Evolutionary conservation across 2,888 invertebrate genomes (phyloP).

Genomic region (Myopa testacea): DNA sequence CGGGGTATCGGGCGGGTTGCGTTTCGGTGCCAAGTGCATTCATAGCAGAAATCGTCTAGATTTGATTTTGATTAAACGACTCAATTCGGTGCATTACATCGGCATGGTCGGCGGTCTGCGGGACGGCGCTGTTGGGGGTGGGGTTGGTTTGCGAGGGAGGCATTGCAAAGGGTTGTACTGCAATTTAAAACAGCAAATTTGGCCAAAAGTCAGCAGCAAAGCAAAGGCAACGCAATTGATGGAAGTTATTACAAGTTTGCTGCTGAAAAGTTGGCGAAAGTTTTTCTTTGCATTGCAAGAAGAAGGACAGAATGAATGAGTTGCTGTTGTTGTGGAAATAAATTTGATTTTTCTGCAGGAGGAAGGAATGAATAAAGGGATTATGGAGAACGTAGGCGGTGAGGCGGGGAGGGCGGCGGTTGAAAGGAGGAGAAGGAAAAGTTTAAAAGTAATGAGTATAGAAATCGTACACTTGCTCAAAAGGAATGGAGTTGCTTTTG

Average conservation of each 20-base stretch:
- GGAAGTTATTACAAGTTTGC: conserved; percentile 36
- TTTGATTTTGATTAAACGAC: conserved; percentile 43
- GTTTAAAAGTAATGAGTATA: not conserved
- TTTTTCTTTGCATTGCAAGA: conserved; percentile 20
- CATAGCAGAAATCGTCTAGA: conserved; percentile 37
- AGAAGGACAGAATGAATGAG: conserved; percentile 19
- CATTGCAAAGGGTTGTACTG: conserved; percentile 22
- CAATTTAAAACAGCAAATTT: conserved; percentile 43
- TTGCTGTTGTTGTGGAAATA: conserved; percentile 23
- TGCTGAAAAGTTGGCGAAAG: conserved; percentile 19
- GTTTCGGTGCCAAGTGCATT: conserved; percentile 28
- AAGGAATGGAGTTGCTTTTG: not conserved
- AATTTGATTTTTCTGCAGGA: conserved; percentile 18
- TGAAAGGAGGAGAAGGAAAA: not conserved
- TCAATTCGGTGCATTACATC: conserved; percentile 14
- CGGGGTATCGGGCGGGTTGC: not conserved
- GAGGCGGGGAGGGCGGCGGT: not conserved
- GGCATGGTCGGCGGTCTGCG: not conserved
- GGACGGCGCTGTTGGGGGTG: not conserved
- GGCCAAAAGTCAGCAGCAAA: conserved; percentile 31
- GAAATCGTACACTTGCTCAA: too few relatives aligned
- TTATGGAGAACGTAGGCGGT: too few relatives aligned
- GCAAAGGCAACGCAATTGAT: conserved; percentile 30
- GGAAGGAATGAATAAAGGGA: not conserved
- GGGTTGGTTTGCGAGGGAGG: not conserved